Base-by-base conservation (phyloP, 2,888 invertebrate species). In the Hemistola chrysoprasaria region DNA sequence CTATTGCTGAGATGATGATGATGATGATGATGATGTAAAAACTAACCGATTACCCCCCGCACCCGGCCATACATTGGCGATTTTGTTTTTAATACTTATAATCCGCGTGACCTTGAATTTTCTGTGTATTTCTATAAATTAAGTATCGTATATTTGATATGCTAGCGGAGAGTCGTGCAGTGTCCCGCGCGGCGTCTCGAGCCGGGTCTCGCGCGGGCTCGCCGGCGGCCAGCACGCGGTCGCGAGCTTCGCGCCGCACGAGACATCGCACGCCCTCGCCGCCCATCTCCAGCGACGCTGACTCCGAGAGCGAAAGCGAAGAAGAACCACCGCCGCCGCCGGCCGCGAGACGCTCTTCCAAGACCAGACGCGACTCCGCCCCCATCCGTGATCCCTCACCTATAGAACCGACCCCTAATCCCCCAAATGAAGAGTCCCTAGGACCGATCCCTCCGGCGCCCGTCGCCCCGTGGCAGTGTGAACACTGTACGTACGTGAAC, bases 401-500 rank as follows among this genome's bases (percentile, higher is more conserved):
- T 10, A 9, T 23, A 16, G 33, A 33, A 24, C 6, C 6, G 9
- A 25, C n/a, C 22, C n/a, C n/a, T n/a, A n/a, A n/a, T n/a, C n/a
- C n/a, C n/a, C 26, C 34, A 7, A 8, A 21, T 3, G 47, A 72
- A n/a, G 78, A 79, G 25, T 71, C 64, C 22, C 59, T 76, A 21
- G 86, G 84, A 1, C 80, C 78, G 1, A n/a, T n/a, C n/a, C 84
- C 89, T 7, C 90, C 91, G 0, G 84, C 90, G 7, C 92, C 92
- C 0, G 81, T 75, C 23, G 82, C 90, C 7, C 85, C 91, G 38
- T 97, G 97, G 97, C 93, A 95, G 51, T 97, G 97, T 73, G 95
- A 96, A 65, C 95, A 96, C 65, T 97, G 97, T 70, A 97, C 97
- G 0, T 97, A 93, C 70, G 94, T 96, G 1, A 97, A 97, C 70